Percentiles rank a stretch among this genome's conserved stretches.
These are phyloP conservation scores for Pachyseris speciosa DNA, from an alignment of 64 coral and sea anemone genomes.

Conservation along the genomic window DNA sequence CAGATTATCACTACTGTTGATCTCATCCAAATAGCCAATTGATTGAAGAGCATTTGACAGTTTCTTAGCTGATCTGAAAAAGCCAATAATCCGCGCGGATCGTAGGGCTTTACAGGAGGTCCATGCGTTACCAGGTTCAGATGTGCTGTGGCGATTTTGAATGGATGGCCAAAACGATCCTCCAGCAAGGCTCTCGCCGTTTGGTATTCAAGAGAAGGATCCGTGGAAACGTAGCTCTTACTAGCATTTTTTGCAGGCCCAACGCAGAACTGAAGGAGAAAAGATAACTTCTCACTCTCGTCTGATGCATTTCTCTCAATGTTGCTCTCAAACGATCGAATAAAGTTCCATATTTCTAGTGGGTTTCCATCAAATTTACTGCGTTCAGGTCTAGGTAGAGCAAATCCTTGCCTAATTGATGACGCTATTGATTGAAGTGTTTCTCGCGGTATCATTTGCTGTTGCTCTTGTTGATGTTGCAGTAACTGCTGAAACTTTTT, in stretches of 20 bases:
- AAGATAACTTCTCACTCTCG: slow-evolving; percentile 53
- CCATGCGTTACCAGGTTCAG: slow-evolving; percentile 58
- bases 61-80: slow-evolving; percentile 49
- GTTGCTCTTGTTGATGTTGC: no score
- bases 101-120: slow-evolving; percentile 49
- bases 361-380: no score
- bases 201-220: slow-evolving; percentile 39
- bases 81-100: slow-evolving; percentile 16
- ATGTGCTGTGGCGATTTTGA: slow-evolving; percentile 38
- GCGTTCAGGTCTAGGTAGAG: no score
- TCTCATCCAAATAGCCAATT: slow-evolving; percentile 23
- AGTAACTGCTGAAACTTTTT: background rate
- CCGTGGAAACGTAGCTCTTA: slow-evolving; percentile 53
- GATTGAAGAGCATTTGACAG: background rate
- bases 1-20: background rate
- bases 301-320: slow-evolving; percentile 45
- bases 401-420: no score
- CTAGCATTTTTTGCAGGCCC: slow-evolving; percentile 52
- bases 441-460: no score
- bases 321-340: slow-evolving; percentile 56
- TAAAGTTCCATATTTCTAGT: slow-evolving; percentile 48
- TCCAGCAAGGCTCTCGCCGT: slow-evolving; percentile 28
- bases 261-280: slow-evolving; percentile 63
- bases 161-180: slow-evolving; percentile 58
- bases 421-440: no score